Evolutionary conservation across 2,888 invertebrate genomes (phyloP), one percentile per base, ranked within the genome.

Genomic region (Mesorhabditis belari): DNA sequence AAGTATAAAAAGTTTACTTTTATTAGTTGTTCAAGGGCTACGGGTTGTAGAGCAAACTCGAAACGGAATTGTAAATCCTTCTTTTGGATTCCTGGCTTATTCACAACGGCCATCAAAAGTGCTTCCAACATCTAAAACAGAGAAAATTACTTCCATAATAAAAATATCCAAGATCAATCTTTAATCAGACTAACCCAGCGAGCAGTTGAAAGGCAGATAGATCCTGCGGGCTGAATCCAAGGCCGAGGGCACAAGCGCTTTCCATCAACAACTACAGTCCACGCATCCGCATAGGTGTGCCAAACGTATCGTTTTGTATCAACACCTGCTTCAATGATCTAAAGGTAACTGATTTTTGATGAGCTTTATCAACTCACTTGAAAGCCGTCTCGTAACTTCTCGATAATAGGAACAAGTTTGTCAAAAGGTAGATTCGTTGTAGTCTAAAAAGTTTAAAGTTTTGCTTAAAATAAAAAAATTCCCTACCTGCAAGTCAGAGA

Each of bases 51-150:
- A 4, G 73, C 76, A 44, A 72, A 75, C 24, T 75, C 70, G 60
- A 67, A 77, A 2, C 64, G 67, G 49, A 61, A 59, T 5, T 61
- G 58, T 50, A 79, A 58, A 49, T 77, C 72, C 21, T 68, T 64
- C 6, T 71, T 9, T 23, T 63, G 62, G 25, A 77, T 68, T 6
- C 76, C 75, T 2, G 76, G 68, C 28, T 71, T 73, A 26, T 62
- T 64, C 5, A 75, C 65, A 9, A 79, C 63, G 17, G 66, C 56
- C 24, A 75, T 61, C 21, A 79, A 62, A 26, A 76, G 63, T 27
- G 67, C 69, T 58, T 79, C 79, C 35, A 75, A 63, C 66, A 79
- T 75, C 78, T 78, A 77, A 3, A 35, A 35, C 12, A 35, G 12
- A 17, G 12, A 9, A 35, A 35, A 17, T 35, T 68, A 65, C 28